These are phyloP conservation scores for Propithecus perrieri DNA, from an alignment of 2,797 vertebrate species.

Conservation along the genomic window DNA sequence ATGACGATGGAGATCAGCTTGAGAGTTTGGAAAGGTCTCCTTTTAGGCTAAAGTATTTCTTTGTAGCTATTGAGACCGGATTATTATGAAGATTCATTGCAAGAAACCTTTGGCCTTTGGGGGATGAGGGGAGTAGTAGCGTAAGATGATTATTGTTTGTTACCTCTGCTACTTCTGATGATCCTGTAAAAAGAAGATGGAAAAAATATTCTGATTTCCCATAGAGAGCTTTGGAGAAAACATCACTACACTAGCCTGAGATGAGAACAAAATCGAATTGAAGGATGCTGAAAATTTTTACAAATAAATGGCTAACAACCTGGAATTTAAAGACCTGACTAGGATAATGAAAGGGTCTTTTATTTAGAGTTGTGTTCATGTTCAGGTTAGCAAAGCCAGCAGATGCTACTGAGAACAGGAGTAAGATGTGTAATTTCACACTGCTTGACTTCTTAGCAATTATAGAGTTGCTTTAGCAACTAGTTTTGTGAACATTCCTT, in stretches of 20 bases:
- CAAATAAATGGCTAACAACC: background rate
- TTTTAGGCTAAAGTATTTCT: background rate
- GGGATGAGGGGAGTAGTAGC: background rate
- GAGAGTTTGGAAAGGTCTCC: background rate
- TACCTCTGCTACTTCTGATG: background rate
- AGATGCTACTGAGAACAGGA: slow-evolving; percentile 44
- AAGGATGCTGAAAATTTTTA: slow-evolving; percentile 47
- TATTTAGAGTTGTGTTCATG: slow-evolving; percentile 52
- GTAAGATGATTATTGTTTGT: slow-evolving; percentile 32
- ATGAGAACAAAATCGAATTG: slow-evolving; percentile 37
- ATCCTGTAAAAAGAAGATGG: background rate
- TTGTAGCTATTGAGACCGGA: background rate
- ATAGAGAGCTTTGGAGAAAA: background rate
- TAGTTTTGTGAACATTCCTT: slow-evolving; percentile 56
- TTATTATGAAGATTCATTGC: slow-evolving; percentile 10
- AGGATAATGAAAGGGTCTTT: slow-evolving; percentile 45
- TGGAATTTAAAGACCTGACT: slow-evolving; percentile 45
- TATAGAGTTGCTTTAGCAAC: slow-evolving; percentile 60
- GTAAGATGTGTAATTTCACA: slow-evolving; percentile 67
- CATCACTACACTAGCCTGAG: background rate
- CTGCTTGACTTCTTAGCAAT: slow-evolving; percentile 60
- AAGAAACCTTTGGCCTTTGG: slow-evolving; percentile 20
- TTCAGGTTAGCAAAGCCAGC: slow-evolving; percentile 49
- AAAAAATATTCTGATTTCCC: background rate
- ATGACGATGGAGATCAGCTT: background rate